phyloP scores from a whole-genome alignment of 2,888 invertebrate genomes.

The Conchocele bisecta region DNA sequence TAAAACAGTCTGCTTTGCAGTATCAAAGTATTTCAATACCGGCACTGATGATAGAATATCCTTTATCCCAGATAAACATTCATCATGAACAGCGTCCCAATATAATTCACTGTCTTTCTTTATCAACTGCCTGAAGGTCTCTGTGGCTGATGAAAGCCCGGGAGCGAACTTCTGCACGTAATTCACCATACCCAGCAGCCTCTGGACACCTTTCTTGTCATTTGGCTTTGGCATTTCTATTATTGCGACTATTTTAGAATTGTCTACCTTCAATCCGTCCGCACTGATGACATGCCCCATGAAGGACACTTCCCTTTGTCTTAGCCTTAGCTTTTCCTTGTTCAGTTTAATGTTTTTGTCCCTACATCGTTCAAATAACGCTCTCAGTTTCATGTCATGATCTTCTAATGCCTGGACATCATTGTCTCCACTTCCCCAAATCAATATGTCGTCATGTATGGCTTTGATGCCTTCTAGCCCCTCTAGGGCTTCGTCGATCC shows the following conservation, averaged over 20 bases:
- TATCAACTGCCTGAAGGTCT: constrained; percentile 23
- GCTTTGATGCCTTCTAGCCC: constrained; percentile 40
- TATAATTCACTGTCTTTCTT: constrained; percentile 15
- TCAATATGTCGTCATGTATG: constrained; percentile 56
- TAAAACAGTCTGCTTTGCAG: background rate
- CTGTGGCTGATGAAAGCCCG: constrained; percentile 19
- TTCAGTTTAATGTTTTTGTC: constrained; percentile 54
- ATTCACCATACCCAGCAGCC: constrained; percentile 28
- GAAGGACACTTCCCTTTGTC: constrained; percentile 34
- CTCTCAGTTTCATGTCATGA: constrained; percentile 43
- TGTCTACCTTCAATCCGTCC: constrained; percentile 48
- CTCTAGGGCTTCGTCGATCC: constrained; percentile 27
- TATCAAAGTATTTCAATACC: constrained; percentile 34
- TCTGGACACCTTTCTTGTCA: constrained; percentile 19
- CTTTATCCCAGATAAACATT: constrained; percentile 18
- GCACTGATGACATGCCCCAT: constrained; percentile 52
- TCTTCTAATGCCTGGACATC: constrained; percentile 25
- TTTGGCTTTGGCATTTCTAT: constrained; percentile 43
- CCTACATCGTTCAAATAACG: constrained; percentile 25
- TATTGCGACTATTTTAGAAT: constrained; percentile 47
- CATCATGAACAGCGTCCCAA: constrained; percentile 22
- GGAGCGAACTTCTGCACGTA: constrained; percentile 35
- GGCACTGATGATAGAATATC: constrained; percentile 10
- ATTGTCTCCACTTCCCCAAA: constrained; percentile 36
- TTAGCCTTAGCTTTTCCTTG: constrained; percentile 43